Conservation (phyloP, 2,888 invertebrate genomes). For the Protonemura montana region DNA sequence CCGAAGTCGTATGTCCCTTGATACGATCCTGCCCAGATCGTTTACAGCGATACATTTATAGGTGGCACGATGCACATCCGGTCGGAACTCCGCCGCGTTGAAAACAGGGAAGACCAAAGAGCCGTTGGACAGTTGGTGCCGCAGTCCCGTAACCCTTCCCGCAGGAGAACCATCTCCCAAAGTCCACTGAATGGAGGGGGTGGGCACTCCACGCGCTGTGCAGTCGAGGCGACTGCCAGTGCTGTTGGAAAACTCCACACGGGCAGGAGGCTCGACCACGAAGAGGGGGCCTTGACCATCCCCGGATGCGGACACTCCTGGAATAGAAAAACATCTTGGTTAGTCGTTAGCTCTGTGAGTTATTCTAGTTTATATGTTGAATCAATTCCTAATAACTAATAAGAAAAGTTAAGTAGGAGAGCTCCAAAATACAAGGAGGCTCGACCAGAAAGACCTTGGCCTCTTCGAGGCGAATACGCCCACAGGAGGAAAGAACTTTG, state of each 20-base stretch:
- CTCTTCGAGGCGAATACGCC: too few relatives aligned
- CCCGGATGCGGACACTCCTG: conserved; percentile 58
- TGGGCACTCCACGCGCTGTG: conserved; percentile 45
- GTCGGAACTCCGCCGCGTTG: conserved; percentile 53
- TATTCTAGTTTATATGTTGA: too few relatives aligned
- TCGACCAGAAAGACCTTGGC: too few relatives aligned
- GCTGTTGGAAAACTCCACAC: conserved; percentile 47
- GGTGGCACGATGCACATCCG: conserved; percentile 54
- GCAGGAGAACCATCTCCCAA: conserved; percentile 51
- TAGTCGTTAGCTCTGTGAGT: too few relatives aligned
- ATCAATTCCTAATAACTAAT: too few relatives aligned
- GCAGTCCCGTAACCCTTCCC: conserved; percentile 52
- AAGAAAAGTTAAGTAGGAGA: too few relatives aligned
- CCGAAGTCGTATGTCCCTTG: conserved; percentile 50
- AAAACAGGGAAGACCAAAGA: conserved; percentile 54
- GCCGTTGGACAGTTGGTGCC: conserved; percentile 52
- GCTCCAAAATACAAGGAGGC: too few relatives aligned
- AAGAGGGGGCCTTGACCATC: conserved; percentile 54
- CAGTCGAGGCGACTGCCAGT: conserved; percentile 48
- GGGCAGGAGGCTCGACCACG: conserved; percentile 46
- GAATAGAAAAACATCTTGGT: conserved; percentile 49
- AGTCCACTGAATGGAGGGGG: conserved; percentile 51
- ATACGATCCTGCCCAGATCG: conserved; percentile 48
- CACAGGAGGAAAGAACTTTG: too few relatives aligned
- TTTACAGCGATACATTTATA: conserved; percentile 52